Evolutionary conservation across 2,888 invertebrate species (phyloP), one percentile per base, ranked within the genome.

Genomic region (Plemyria rubiginata): DNA sequence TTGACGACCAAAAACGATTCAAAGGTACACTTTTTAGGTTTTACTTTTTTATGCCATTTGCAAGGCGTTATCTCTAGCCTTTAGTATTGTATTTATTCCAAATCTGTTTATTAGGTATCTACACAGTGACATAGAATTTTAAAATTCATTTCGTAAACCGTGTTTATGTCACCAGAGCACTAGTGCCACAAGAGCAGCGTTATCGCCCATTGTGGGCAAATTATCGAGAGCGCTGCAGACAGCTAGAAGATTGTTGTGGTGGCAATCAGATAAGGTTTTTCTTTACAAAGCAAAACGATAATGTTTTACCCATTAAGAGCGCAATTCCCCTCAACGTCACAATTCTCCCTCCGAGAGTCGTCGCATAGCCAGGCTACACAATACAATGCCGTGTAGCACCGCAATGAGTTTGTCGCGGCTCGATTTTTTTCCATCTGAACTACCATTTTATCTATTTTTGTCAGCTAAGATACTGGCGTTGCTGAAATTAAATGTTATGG

Each of bases 271-370:
- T 11, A 38, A 11, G 50, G 16, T 50, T 5, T 52, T 28, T 41
- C n/a, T 41, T 41, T 40, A 8, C 29, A 13, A 43, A 29, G 13
- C 43, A 28, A 41, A 51, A 53, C 13, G 53, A 53, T 53, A 41
- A 41, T 41, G 22, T 52, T 41, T 41, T 22, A 4, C n/a, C 41
- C 40, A 29, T n/a, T 43, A n/a, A 4, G 6, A 43, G 28, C 43
- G 29, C 41, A 13, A 53, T 53, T 53, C 53, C 28, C n/a, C 13
- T 53, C 13, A 53, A 11, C 36, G 36, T 38, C 36, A 38, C 36
- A 38, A 8, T 38, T 38, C 11, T 38, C 11, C 36, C 36, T 38
- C 36, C 36, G 11, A 38, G 36, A 38, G 36, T 38, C 9, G 11
- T 11, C 36, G 36, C 11, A 38, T 38, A 38, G 36, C 11, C 36